These are phyloP conservation scores for Oxygymnocypris stewartii DNA, from an alignment of 2,113 vertebrate genomes.

Conservation along the genomic window DNA sequence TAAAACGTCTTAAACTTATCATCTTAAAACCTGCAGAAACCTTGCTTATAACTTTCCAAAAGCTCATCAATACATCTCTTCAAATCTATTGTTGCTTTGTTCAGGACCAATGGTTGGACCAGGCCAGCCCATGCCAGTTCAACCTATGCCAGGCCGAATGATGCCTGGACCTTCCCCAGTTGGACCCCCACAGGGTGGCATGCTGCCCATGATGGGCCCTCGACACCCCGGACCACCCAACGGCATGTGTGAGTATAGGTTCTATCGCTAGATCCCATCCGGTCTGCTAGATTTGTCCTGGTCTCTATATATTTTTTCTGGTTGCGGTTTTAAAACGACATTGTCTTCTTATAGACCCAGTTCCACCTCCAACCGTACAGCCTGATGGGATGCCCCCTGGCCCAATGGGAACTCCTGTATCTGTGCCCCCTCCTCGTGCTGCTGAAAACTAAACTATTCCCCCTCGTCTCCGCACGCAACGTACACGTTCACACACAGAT, in stretches of 20 bases:
- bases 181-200: slow-evolving; percentile 70
- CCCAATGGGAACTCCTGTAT: slow-evolving; percentile 76
- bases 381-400: slow-evolving; percentile 81
- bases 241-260: slow-evolving; percentile 88
- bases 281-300: background rate
- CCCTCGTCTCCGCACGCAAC: background rate
- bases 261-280: slow-evolving; percentile 61
- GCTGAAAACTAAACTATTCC: slow-evolving; percentile 60
- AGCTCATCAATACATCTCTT: background rate
- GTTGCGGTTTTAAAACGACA: background rate
- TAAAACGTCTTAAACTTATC: no score
- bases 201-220: slow-evolving; percentile 85
- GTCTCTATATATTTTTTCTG: background rate
- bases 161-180: slow-evolving; percentile 73
- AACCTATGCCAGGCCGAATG: slow-evolving; percentile 84
- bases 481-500: slow-evolving; percentile 35
- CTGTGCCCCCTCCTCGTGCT: slow-evolving; percentile 72
- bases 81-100: slow-evolving; percentile 6
- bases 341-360: background rate
- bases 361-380: slow-evolving; percentile 63
- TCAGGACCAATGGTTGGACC: slow-evolving; percentile 86
- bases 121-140: slow-evolving; percentile 78
- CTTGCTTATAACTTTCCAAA: no score
- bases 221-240: slow-evolving; percentile 86
- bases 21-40: no score